Percentiles rank a stretch among this genome's conserved stretches.
These are phyloP conservation scores for Athalia rosae DNA, from an alignment of 2,888 invertebrate genomes.

Conservation along the genomic window DNA sequence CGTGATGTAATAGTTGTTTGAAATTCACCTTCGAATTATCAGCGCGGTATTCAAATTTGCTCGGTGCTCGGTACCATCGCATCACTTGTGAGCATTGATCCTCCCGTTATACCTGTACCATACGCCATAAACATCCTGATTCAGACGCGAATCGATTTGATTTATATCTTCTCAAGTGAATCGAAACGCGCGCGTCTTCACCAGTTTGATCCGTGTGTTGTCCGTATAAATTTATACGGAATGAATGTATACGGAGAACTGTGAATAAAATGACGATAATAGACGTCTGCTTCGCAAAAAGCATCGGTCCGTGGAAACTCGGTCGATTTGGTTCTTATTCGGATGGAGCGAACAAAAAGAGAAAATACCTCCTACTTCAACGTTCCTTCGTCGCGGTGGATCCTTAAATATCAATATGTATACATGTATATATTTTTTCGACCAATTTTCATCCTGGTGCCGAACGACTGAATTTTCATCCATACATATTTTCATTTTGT, in stretches of 20 bases:
- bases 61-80: background rate
- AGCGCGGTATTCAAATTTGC: no score
- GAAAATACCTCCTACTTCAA: slow-evolving; percentile 12
- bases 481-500: background rate
- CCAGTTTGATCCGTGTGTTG: background rate
- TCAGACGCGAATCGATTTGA: slow-evolving; percentile 46
- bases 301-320: slow-evolving; percentile 23
- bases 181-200: slow-evolving; percentile 20
- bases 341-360: background rate
- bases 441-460: slow-evolving; percentile 14
- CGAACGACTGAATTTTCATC: background rate
- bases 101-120: background rate
- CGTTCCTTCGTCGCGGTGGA: background rate
- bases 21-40: no score
- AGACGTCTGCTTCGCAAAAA: background rate
- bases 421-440: slow-evolving; percentile 2
- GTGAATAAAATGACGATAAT: slow-evolving; percentile 30
- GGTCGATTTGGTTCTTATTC: slow-evolving; percentile 1
- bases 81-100: slow-evolving; percentile 37
- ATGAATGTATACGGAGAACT: slow-evolving; percentile 29
- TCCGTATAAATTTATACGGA: slow-evolving; percentile 19
- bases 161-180: slow-evolving; percentile 43
- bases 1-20: no score
- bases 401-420: slow-evolving; percentile 22
- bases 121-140: slow-evolving; percentile 46